Evolutionary conservation across 2,888 invertebrate species (phyloP), one percentile per base, ranked within the genome.

Genomic region (Drosophila meridiana): DNA sequence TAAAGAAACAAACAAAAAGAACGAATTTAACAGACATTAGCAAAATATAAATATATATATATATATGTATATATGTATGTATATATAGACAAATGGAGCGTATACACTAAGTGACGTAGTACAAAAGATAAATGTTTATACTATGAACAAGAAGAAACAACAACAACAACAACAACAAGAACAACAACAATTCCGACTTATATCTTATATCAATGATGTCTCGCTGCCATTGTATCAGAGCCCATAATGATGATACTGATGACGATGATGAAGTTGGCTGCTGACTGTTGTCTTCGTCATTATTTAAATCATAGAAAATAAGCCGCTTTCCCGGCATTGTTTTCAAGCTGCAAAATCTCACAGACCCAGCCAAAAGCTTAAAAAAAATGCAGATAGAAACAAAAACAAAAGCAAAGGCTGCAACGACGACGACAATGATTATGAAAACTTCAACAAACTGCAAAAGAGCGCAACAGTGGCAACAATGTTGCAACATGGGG

Each of bases 1-100:
- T 92, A 97, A 97, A 32, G 62, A 75, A 32, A 64, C 28, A 64
- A 53, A 58, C 71, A 50, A 62, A 36, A 43, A 30, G 60, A 48
- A 40, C 13, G 13, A 40, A 61, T 82, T 63, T 80, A 75, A 74
- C 66, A 69, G 55, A 60, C 73, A 83, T 77, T 70, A 83, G 73
- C 67, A n/a, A 7, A 59, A 50, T 59, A 56, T 52, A 48, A 40
- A 40, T 40, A 48, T 47, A 43, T 34, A 56, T 30, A 50, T 71
- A 63, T 40, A 14, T 65, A 36, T 40, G 36, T 40, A 30, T 30
- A 36, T 58, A 34, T 26, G 43, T 32, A 50, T 66, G 50, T 40
- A 14, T 66, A 26, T 40, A 36, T 40, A 20, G 14, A 61, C 34
- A 64, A 63, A 48, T 52, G 20, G 53, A 55, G 64, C 69, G 38